Evolutionary conservation across 37 sponge, comb jelly and placozoan species (phyloP).

Genomic region (Mnemiopsis leidyi): DNA sequence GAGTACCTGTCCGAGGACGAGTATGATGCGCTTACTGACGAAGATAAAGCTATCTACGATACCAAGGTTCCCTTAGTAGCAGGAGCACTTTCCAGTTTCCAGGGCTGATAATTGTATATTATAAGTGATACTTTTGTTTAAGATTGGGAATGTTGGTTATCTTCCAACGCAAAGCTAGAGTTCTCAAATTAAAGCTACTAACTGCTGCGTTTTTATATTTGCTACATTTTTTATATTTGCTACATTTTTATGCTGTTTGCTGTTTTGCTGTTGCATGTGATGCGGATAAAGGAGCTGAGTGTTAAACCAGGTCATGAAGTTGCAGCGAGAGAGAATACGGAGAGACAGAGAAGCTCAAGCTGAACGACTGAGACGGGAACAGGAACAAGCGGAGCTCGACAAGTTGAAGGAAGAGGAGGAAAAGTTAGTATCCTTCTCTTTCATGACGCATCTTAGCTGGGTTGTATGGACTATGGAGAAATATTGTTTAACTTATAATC

Average conservation of each 20-base stretch:
- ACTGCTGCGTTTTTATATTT: conserved; percentile 15
- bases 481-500: too few relatives aligned
- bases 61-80: neutral
- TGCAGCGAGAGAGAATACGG: conserved; percentile 28
- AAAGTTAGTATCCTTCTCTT: conserved; percentile 1
- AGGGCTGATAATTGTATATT: too few relatives aligned
- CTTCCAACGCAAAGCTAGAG: too few relatives aligned
- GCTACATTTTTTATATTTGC: neutral
- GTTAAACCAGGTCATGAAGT: conserved; percentile 56
- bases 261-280: neutral
- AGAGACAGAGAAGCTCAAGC: conserved; percentile 34
- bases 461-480: too few relatives aligned
- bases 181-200: too few relatives aligned
- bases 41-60: conserved; percentile 75
- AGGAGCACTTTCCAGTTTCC: too few relatives aligned
- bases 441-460: neutral
- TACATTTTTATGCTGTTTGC: too few relatives aligned
- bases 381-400: conserved; percentile 51
- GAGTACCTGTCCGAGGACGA: conserved; percentile 87
- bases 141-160: too few relatives aligned
- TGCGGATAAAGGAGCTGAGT: neutral
- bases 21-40: conserved; percentile 77
- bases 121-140: too few relatives aligned
- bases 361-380: neutral
- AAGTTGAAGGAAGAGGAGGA: conserved; percentile 50